These are phyloP conservation scores for Diploscapter pachys DNA, from an alignment of 1,140 invertebrate genomes.

Conservation along the genomic window DNA sequence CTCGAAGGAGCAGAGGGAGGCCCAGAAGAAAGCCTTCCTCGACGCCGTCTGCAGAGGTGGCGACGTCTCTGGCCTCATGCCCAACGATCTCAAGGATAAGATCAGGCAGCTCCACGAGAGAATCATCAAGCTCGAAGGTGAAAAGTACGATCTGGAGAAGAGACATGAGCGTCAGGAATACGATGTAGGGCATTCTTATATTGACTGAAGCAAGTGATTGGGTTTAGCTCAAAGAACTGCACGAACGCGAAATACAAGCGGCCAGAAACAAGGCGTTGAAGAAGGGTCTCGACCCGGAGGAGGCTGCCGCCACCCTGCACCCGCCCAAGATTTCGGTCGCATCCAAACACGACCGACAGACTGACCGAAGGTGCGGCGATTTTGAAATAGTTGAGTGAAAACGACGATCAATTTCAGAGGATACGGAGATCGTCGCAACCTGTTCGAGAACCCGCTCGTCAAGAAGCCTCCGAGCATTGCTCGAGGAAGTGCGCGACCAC, in stretches of 20 bases:
- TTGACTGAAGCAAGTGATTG: background rate
- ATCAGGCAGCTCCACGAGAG: constrained; percentile 75
- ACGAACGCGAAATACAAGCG: constrained; percentile 95
- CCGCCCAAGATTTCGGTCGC: constrained; percentile 92
- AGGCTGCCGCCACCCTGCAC: constrained; percentile 47
- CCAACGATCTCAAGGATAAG: constrained; percentile 54
- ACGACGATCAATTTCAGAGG: constrained; percentile 53
- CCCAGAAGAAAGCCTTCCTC: constrained; percentile 35
- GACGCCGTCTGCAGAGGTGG: constrained; percentile 43
- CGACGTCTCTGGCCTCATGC: constrained; percentile 44
- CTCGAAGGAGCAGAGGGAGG: constrained; percentile 23
- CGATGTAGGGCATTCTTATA: constrained; percentile 73
- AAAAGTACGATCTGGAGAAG: constrained; percentile 99
- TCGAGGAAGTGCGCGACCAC: constrained; percentile 41
- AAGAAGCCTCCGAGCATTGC: constrained; percentile 36
- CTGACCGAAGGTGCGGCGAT: constrained; percentile 70
- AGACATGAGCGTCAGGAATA: constrained; percentile 98
- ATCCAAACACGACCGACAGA: constrained; percentile 97
- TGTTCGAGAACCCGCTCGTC: constrained; percentile 74
- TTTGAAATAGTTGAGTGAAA: background rate
- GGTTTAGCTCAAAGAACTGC: constrained; percentile 87
- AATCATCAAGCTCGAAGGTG: constrained; percentile 93
- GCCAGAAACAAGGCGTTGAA: constrained; percentile 91
- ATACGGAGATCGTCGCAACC: constrained; percentile 90
- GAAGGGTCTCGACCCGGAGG: constrained; percentile 88